These are phyloP conservation scores for Hirtodrosophila histrioides DNA, from an alignment of 2,888 invertebrate species.

Conservation along the genomic window DNA sequence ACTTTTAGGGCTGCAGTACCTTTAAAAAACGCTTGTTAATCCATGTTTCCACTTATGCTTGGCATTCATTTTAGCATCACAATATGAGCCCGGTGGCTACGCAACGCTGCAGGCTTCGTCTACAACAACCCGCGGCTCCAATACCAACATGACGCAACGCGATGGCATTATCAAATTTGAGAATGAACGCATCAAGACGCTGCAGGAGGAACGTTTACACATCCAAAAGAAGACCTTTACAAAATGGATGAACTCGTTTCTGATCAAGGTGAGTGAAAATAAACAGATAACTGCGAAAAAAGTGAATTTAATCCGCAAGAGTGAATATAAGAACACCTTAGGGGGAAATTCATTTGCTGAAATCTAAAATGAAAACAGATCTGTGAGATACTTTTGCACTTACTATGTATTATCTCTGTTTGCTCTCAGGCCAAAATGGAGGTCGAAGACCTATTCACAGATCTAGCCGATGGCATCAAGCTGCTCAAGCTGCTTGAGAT, in stretches of 20 bases:
- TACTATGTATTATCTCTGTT: conserved; percentile 3
- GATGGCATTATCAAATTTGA: conserved; percentile 97
- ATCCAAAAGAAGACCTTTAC: conserved; percentile 99
- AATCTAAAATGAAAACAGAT: no score
- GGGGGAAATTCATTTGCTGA: no score
- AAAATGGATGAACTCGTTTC: conserved; percentile 99
- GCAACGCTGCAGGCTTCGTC: conserved; percentile 86
- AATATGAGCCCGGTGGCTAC: conserved; percentile 89
- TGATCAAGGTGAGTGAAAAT: conserved; percentile 90
- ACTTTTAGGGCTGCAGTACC: conserved; percentile 39
- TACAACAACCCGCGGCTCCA: conserved; percentile 85
- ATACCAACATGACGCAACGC: conserved; percentile 93
- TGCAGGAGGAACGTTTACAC: conserved; percentile 98
- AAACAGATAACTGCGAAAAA: no score
- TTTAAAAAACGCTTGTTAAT: conserved; percentile 21
- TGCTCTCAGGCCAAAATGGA: conserved; percentile 95
- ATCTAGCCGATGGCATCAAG: conserved; percentile 97
- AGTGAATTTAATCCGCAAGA: no score
- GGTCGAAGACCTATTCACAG: conserved; percentile 98
- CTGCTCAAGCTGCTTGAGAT: conserved; percentile 97
- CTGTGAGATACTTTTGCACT: conserved; percentile 13
- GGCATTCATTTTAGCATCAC: conserved; percentile 85
- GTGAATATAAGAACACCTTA: no score
- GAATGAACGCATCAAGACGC: conserved; percentile 97
- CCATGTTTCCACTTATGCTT: conserved; percentile 18